Percentiles rank a stretch among this genome's conserved stretches.
Conservation (phyloP, 2,113 vertebrate species). For the Microtus oregoni region DNA sequence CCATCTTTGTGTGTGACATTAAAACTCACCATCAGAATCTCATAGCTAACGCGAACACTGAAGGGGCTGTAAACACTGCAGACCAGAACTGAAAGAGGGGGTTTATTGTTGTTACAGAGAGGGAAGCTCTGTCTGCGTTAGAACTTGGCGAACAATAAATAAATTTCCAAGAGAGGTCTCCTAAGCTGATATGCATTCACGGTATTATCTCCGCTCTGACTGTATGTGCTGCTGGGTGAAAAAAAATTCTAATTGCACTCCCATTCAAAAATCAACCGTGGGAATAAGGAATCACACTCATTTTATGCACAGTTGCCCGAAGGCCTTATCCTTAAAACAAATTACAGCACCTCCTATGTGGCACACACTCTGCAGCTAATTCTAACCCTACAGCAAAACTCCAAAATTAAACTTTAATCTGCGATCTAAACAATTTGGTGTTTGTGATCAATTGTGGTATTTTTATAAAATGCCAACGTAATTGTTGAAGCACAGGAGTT, state of each 20-base stretch:
- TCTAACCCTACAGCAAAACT: constrained; percentile 91
- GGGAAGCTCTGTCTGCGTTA: constrained; percentile 86
- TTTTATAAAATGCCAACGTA: constrained; percentile 81
- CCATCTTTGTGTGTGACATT: constrained; percentile 80
- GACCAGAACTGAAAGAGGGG: constrained; percentile 87
- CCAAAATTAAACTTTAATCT: constrained; percentile 92
- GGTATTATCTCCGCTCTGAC: constrained; percentile 89
- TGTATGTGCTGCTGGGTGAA: constrained; percentile 89
- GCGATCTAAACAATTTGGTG: constrained; percentile 90
- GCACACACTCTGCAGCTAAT: constrained; percentile 89
- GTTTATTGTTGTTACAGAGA: constrained; percentile 85
- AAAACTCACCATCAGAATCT: constrained; percentile 84
- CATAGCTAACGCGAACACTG: constrained; percentile 82
- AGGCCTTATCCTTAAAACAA: constrained; percentile 92
- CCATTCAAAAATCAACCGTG: constrained; percentile 92
- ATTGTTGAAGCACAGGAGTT: constrained; percentile 72
- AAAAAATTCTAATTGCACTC: constrained; percentile 90
- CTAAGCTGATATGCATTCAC: constrained; percentile 89
- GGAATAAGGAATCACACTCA: constrained; percentile 91
- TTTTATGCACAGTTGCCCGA: constrained; percentile 90
- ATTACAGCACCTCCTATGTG: constrained; percentile 92
- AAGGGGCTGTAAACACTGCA: constrained; percentile 84
- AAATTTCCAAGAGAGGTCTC: constrained; percentile 88
- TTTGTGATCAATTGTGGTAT: constrained; percentile 88
- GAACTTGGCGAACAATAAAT: constrained; percentile 88